Conservation (phyloP, 2,797 vertebrate species). For the Thamnophis elegans region DNA sequence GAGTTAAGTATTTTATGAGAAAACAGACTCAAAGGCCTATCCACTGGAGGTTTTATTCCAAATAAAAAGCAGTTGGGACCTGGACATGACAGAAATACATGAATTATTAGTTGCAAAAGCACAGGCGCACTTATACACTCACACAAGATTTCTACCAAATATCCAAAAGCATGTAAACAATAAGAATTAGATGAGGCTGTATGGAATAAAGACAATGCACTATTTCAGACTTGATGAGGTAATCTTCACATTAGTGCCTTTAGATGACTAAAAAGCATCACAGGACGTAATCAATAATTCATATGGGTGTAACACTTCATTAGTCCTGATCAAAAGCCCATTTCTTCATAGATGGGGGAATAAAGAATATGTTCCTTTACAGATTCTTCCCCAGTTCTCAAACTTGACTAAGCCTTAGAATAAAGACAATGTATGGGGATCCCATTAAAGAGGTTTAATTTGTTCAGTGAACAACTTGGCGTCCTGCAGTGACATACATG, state of each 20-base stretch:
- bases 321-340: not conserved
- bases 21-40: constrained; percentile 45
- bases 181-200: constrained; percentile 29
- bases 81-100: constrained; percentile 45
- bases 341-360: not conserved
- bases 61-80: constrained; percentile 45
- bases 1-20: constrained; percentile 48
- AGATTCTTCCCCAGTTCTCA: not conserved
- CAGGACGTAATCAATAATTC: not conserved
- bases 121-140: not conserved
- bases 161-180: constrained; percentile 29
- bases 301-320: not conserved
- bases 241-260: constrained; percentile 1
- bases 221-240: not conserved
- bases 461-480: not conserved
- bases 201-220: not conserved
- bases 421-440: not conserved
- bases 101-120: constrained; percentile 31
- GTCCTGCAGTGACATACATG: not conserved
- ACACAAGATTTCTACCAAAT: constrained; percentile 4
- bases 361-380: not conserved
- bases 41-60: constrained; percentile 20
- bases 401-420: not conserved
- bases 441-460: not conserved
- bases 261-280: not conserved